Evolutionary conservation across 1,140 invertebrate genomes (phyloP), one percentile per base, ranked within the genome.

Genomic region (Heterodera carotae): DNA sequence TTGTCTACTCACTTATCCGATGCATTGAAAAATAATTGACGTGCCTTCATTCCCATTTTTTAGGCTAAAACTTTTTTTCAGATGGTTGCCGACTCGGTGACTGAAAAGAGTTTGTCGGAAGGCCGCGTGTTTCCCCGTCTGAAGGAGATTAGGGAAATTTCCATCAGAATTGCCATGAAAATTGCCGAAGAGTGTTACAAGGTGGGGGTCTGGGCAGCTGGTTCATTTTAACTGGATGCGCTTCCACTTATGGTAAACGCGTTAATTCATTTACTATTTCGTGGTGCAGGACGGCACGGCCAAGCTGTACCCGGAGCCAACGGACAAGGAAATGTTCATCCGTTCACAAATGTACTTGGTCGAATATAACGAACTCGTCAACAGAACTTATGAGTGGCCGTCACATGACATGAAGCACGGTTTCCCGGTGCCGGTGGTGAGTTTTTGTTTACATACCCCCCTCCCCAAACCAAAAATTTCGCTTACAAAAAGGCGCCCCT

Each of bases 61-160:
- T n/a, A n/a, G n/a, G n/a, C n/a, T n/a, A n/a, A n/a, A n/a, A n/a
- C n/a, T n/a, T n/a, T n/a, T n/a, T 86, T 67, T 70, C 90, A 95
- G 91, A 92, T 92, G 34, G 89, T 98, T 18, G 92, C 95, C 10
- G 90, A 93, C n/a, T 89, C 93, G 76, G 95, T 97, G 0, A 92
- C 91, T 8, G 91, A 94, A 69, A 90, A 91, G 8, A 93, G 98
- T 89, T 89, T 98, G 56, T 90, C 90, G 0, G 91, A 91, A 75
- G 96, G 96, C n/a, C 93, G 94, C 80, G 90, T 99, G 33, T 99
- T 98, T 88, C 97, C 97, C 22, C 94, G 95, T 0, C 89, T 99
- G 12, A 89, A 91, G n/a, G 91, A 92, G 25, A 96, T 99, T 83
- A 91, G 92, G 78, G 91, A 93, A 67, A 94, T 95, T 69, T 98